These are phyloP conservation scores for Gnathonemus longibarbis DNA, from an alignment of 2,113 vertebrate species.

Conservation along the genomic window DNA sequence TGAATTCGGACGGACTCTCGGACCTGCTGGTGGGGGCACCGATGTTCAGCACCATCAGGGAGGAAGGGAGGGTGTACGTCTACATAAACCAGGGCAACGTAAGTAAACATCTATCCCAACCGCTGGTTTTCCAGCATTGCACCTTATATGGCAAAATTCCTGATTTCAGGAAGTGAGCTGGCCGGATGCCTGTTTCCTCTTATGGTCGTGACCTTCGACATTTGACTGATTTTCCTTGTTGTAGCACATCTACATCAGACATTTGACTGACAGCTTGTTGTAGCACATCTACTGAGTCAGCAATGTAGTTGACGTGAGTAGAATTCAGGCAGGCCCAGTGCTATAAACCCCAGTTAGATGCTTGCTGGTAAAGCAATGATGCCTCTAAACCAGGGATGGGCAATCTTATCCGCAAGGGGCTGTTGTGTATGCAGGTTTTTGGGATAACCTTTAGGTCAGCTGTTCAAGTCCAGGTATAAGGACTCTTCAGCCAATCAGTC, in stretches of 20 bases:
- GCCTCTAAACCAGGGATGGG: neutral
- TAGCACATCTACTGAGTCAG: neutral
- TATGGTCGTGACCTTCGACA: neutral
- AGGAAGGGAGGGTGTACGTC: conserved; percentile 87
- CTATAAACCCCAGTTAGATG: neutral
- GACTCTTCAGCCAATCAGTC: no score
- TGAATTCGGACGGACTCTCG: conserved; percentile 85
- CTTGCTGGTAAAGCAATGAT: neutral
- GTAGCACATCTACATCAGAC: neutral
- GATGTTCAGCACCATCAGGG: conserved; percentile 73
- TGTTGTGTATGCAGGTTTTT: no score
- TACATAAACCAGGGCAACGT: conserved; percentile 87
- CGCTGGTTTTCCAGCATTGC: neutral
- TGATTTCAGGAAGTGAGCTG: neutral
- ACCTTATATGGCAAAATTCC: neutral
- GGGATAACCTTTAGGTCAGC: no score
- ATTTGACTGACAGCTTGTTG: neutral
- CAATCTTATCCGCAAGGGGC: no score
- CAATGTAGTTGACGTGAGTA: neutral
- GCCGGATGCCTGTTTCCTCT: neutral
- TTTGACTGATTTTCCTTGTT: neutral
- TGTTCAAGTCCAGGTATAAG: no score
- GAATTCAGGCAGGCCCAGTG: neutral
- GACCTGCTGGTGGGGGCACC: conserved; percentile 91
- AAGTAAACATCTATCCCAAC: conserved; percentile 30